Conservation (phyloP, 2,113 vertebrate genomes). For the Todiramphus saurophagus region DNA sequence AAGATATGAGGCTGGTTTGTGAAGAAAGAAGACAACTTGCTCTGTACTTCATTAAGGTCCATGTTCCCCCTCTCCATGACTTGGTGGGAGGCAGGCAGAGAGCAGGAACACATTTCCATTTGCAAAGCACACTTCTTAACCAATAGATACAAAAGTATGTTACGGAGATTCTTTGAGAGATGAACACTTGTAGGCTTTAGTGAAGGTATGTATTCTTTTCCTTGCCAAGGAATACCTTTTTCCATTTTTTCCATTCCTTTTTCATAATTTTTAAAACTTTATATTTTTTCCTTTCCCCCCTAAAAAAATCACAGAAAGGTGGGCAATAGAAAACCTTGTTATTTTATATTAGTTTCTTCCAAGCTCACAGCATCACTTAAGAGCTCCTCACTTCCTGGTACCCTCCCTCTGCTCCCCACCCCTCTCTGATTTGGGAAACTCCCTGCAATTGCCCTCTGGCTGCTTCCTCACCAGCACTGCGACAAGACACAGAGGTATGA, state of each 20-base stretch:
- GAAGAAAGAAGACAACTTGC: background rate
- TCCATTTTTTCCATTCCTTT: background rate
- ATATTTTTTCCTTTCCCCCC: background rate
- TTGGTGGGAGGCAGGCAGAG: background rate
- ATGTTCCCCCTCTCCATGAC: background rate
- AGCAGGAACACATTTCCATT: background rate
- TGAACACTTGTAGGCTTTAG: background rate
- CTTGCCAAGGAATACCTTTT: background rate
- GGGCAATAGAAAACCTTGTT: background rate
- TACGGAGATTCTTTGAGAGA: background rate
- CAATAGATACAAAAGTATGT: background rate
- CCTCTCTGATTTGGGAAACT: background rate
- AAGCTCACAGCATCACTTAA: background rate
- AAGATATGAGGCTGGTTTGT: background rate
- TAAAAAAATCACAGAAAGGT: background rate
- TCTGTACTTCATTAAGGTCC: background rate
- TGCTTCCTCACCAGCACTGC: background rate
- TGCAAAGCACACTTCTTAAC: background rate
- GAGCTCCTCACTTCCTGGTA: background rate
- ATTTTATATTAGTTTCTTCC: background rate
- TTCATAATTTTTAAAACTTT: background rate
- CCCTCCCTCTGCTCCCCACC: background rate
- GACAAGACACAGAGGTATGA: background rate
- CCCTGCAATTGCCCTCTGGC: background rate
- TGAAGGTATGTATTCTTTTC: background rate